Percentiles rank a stretch among this genome's conserved stretches.
These are phyloP conservation scores for Phthorimaea operculella DNA, from an alignment of 1,140 invertebrate species.

Conservation along the genomic window DNA sequence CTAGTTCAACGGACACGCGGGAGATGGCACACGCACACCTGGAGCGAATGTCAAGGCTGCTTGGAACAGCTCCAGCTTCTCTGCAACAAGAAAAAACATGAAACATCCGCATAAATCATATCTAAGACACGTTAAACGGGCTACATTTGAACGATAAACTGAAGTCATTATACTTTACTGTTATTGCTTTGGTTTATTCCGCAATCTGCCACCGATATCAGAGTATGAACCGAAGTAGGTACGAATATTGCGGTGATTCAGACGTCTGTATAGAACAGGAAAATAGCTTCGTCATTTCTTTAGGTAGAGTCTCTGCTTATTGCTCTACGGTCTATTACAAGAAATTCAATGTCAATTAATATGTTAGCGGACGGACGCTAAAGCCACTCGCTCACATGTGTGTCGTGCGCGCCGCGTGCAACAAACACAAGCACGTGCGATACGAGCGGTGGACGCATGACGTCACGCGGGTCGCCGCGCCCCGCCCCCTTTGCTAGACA, in stretches of 20 bases:
- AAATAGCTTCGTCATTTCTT: background rate
- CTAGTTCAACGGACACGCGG: slow-evolving; percentile 35
- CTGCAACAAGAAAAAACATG: slow-evolving; percentile 21
- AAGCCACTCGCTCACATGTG: slow-evolving; percentile 41
- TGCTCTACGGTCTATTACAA: slow-evolving; percentile 6
- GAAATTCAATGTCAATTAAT: slow-evolving; percentile 61
- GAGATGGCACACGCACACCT: slow-evolving; percentile 50
- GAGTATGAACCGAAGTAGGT: too few species aligned
- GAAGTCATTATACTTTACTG: slow-evolving; percentile 9
- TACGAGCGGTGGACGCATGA: slow-evolving; percentile 36
- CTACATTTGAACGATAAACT: slow-evolving; percentile 10
- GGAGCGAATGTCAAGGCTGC: slow-evolving; percentile 63
- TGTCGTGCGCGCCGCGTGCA: slow-evolving; percentile 43
- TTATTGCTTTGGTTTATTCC: slow-evolving; percentile 10
- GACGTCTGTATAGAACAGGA: background rate
- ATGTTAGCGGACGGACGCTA: slow-evolving; percentile 43
- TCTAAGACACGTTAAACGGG: background rate
- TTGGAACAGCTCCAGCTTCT: slow-evolving; percentile 56
- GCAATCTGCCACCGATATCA: background rate
- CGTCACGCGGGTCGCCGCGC: slow-evolving; percentile 55
- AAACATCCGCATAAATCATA: slow-evolving; percentile 8
- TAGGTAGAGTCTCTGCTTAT: background rate
- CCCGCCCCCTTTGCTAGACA: slow-evolving; percentile 36
- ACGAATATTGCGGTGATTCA: background rate
- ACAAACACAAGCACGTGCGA: slow-evolving; percentile 66